Percentiles rank a stretch among this genome's conserved stretches.
These are phyloP conservation scores for Aphelocoma californica DNA, from an alignment of 2,797 vertebrate species.

Conservation along the genomic window DNA sequence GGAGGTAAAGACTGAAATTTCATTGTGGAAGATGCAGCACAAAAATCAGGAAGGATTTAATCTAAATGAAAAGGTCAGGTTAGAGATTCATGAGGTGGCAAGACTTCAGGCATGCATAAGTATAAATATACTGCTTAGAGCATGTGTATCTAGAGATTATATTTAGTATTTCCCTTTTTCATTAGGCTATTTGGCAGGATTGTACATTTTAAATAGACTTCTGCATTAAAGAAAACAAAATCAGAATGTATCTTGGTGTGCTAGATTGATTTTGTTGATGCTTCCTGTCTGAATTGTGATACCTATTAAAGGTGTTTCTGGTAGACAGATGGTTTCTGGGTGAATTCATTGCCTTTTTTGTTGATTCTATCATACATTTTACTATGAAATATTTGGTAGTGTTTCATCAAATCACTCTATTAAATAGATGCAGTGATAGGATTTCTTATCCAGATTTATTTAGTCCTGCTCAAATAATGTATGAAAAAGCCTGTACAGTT, in stretches of 20 bases:
- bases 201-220: background rate
- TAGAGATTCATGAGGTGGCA: background rate
- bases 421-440: background rate
- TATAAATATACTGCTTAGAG: background rate
- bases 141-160: background rate
- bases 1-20: background rate
- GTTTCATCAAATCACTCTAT: background rate
- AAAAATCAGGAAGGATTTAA: background rate
- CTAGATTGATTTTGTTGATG: background rate
- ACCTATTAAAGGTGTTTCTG: conserved; percentile 15
- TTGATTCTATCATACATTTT: background rate
- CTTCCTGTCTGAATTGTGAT: background rate
- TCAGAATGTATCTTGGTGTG: background rate
- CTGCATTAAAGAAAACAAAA: conserved; percentile 12
- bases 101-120: background rate
- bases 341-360: background rate
- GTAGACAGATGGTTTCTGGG: background rate
- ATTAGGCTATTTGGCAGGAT: background rate
- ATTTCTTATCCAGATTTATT: background rate
- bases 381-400: background rate
- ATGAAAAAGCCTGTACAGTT: background rate
- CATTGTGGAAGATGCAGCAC: background rate
- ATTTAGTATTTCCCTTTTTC: conserved; percentile 23
- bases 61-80: background rate
- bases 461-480: background rate